Conservation (phyloP, 2,888 invertebrate species). For the Hypomecis atomaria region DNA sequence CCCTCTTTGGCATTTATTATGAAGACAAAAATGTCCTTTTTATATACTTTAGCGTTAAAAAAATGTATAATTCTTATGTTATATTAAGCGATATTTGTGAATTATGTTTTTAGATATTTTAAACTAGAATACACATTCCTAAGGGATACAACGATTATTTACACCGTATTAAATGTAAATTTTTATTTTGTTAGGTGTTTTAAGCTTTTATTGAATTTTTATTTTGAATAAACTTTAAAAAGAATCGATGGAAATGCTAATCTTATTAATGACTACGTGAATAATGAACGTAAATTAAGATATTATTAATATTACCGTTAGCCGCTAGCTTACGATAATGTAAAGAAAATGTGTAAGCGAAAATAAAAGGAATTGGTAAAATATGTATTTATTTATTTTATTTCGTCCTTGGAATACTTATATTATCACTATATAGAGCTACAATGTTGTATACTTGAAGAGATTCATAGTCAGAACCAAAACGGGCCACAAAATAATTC, state of each 20-base stretch:
- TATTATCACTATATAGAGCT: background rate
- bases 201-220: conserved; percentile 57
- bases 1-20: conserved; percentile 63
- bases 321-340: conserved; percentile 66
- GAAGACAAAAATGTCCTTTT: conserved; percentile 31
- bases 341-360: conserved; percentile 67
- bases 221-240: conserved; percentile 48
- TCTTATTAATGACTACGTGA: conserved; percentile 49
- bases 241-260: conserved; percentile 36
- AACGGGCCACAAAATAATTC: too few relatives aligned
- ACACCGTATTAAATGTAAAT: conserved; percentile 70
- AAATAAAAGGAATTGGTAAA: conserved; percentile 79
- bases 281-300: conserved; percentile 46
- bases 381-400: conserved; percentile 53
- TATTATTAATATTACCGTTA: conserved; percentile 57
- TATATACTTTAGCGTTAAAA: conserved; percentile 51
- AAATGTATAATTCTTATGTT: conserved; percentile 67
- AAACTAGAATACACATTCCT: conserved; percentile 64
- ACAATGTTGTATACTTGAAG: too few relatives aligned
- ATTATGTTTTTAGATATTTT: conserved; percentile 67
- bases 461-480: too few relatives aligned
- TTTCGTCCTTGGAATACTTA: conserved; percentile 32
- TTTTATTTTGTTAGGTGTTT: conserved; percentile 78
- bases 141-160: conserved; percentile 76
- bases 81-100: conserved; percentile 65